These are phyloP conservation scores for Zoanthus sansibaricus DNA, from an alignment of 92 coral and sea anemone species.

Conservation along the genomic window DNA sequence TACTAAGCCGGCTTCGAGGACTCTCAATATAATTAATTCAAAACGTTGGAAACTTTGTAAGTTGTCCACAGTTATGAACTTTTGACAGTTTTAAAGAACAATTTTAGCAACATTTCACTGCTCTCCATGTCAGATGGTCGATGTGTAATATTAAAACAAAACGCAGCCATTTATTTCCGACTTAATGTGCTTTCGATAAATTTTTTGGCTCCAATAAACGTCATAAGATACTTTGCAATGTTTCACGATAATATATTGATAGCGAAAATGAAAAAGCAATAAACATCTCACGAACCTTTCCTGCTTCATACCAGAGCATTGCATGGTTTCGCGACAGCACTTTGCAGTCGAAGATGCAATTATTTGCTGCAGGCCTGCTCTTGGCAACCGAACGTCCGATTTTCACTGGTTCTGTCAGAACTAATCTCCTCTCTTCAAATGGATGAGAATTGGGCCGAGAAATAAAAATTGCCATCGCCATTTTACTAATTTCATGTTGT, in stretches of 20 bases:
- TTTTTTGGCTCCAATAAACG: not conserved
- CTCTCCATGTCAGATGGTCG: constrained; percentile 40
- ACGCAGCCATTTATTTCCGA: not conserved
- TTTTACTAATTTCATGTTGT: constrained; percentile 93
- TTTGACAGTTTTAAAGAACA: constrained; percentile 6
- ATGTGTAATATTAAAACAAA: constrained; percentile 13
- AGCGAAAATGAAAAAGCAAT: not conserved
- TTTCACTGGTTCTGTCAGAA: constrained; percentile 85
- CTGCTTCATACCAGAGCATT: constrained; percentile 95
- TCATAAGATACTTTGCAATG: not conserved
- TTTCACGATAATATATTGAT: not conserved
- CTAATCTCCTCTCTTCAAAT: constrained; percentile 92
- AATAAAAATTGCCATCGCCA: constrained; percentile 99
- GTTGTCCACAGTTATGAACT: not conserved
- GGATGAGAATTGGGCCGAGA: constrained; percentile 97
- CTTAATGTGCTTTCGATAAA: not conserved
- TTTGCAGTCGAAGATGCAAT: constrained; percentile 98
- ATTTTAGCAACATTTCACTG: constrained; percentile 3
- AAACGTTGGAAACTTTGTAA: constrained; percentile 7
- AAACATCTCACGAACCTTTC: constrained; percentile 73
- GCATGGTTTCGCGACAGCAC: constrained; percentile 99
- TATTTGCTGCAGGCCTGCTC: constrained; percentile 90
- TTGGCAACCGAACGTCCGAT: constrained; percentile 99
- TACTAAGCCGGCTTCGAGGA: not conserved
- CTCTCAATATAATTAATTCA: constrained; percentile 15